Conservation (phyloP, 2,797 vertebrate genomes). For the Sylvilagus floridanus region DNA sequence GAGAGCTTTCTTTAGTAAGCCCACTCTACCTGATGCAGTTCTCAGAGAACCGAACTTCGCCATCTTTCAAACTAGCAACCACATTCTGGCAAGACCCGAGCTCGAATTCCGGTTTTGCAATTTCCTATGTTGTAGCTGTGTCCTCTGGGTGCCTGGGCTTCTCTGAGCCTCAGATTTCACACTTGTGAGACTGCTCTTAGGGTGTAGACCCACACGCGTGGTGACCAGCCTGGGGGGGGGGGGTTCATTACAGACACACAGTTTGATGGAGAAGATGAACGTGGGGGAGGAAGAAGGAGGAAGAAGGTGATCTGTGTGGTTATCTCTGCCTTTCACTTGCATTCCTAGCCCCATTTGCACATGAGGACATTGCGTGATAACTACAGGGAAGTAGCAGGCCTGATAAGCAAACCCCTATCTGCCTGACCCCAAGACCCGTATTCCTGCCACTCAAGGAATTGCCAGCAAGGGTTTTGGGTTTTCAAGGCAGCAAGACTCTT, state of each 20-base stretch:
- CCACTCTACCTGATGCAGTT: not conserved
- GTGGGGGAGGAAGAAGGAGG: not conserved
- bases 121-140: not conserved
- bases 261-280: not conserved
- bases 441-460: not conserved
- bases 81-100: not conserved
- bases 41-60: not conserved
- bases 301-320: not conserved
- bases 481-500: not conserved
- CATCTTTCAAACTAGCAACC: not conserved
- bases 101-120: not conserved
- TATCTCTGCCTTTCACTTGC: not conserved
- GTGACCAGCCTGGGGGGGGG: too few species aligned
- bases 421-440: not conserved
- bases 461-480: not conserved
- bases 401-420: rapidly evolving
- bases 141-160: not conserved
- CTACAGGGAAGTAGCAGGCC: not conserved
- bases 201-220: not conserved
- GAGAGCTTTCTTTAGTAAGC: not conserved
- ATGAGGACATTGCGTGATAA: not conserved
- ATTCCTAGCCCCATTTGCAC: not conserved
- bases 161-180: not conserved
- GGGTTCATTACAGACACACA: not conserved
- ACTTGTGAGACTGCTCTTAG: rapidly evolving